These are phyloP conservation scores for Candidula unifasciata DNA, from an alignment of 2,888 invertebrate genomes.

Conservation along the genomic window DNA sequence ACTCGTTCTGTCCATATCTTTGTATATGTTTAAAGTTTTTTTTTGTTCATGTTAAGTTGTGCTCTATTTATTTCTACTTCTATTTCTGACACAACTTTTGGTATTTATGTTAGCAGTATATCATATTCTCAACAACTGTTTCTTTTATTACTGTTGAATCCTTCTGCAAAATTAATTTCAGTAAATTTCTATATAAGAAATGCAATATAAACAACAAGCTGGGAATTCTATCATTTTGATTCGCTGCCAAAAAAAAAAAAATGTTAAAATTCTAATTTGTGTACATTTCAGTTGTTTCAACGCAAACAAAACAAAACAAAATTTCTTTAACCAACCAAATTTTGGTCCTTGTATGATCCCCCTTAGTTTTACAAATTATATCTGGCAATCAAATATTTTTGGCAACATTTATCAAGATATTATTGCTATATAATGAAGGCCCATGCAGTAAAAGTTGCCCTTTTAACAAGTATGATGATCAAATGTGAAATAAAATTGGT, in stretches of 20 bases:
- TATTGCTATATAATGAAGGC: not conserved
- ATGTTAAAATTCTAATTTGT: not conserved
- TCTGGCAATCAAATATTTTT: not conserved
- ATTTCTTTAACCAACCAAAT: not conserved
- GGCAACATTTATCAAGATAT: not conserved
- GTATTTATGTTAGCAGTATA: too few species aligned
- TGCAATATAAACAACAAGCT: not conserved
- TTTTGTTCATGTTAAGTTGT: too few species aligned
- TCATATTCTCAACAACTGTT: too few species aligned
- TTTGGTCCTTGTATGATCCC: constrained; percentile 28
- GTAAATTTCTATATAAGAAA: too few species aligned
- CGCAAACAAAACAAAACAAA: not conserved
- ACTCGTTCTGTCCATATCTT: too few species aligned
- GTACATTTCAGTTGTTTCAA: constrained; percentile 15
- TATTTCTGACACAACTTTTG: too few species aligned
- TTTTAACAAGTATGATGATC: not conserved
- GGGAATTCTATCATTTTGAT: not conserved
- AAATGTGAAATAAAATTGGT: not conserved
- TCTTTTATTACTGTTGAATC: too few species aligned
- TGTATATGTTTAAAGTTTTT: too few species aligned
- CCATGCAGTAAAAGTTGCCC: not conserved
- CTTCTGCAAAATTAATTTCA: too few species aligned
- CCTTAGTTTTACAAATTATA: constrained; percentile 18
- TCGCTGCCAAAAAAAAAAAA: not conserved
- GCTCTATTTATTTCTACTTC: too few species aligned